Evolutionary conservation across 2,888 invertebrate genomes (phyloP).

Genomic region (Chironomus riparius): DNA sequence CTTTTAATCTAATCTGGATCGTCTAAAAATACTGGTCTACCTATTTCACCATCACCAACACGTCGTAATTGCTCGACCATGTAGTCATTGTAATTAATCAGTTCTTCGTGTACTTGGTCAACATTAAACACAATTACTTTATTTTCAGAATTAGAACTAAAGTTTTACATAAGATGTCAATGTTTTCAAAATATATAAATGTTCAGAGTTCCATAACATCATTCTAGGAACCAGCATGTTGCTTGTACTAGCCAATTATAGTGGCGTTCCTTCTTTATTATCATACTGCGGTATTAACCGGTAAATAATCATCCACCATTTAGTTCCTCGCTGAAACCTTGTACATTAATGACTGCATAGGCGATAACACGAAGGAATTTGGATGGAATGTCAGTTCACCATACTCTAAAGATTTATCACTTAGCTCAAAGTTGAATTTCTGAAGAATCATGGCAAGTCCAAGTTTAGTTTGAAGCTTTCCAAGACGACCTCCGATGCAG

Average conservation of each 20-base stretch:
- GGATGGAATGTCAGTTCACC: not conserved
- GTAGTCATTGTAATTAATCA: not conserved
- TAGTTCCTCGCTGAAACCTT: not conserved
- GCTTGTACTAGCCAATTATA: too few relatives aligned
- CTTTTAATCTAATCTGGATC: not conserved
- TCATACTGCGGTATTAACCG: too few relatives aligned
- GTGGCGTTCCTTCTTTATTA: too few relatives aligned
- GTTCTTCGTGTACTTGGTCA: not conserved
- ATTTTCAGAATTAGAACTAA: too few relatives aligned
- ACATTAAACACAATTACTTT: not conserved
- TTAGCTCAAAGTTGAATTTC: not conserved
- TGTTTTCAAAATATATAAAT: too few relatives aligned
- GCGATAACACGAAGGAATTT: not conserved
- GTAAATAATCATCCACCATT: too few relatives aligned
- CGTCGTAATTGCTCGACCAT: not conserved
- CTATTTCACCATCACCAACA: slow-evolving; percentile 7
- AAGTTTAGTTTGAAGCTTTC: not conserved
- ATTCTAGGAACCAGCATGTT: too few relatives aligned
- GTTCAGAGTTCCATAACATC: too few relatives aligned
- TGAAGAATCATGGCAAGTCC: not conserved
- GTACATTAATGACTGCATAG: not conserved
- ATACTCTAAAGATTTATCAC: not conserved
- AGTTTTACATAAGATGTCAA: too few relatives aligned
- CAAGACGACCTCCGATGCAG: not conserved
- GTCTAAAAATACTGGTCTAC: not conserved